A percentile compares a stretch with the other conserved stretches of the same genome.
These are phyloP conservation scores for Lasioglossum figueresi DNA, from an alignment of 2,888 invertebrate genomes.

Conservation along the genomic window DNA sequence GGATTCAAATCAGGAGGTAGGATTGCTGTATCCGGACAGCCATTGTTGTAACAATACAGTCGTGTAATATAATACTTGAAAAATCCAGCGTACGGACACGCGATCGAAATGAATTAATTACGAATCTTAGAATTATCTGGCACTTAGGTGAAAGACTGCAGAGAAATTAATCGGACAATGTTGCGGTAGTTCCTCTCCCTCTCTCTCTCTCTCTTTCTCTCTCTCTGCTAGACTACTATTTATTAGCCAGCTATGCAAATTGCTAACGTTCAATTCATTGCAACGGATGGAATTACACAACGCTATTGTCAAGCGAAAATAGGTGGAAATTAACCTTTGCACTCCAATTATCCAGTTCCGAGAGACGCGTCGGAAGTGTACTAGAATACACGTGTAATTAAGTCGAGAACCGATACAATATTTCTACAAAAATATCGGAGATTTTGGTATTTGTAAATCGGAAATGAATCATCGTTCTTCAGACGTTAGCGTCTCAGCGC, in stretches of 20 bases:
- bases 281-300: not conserved
- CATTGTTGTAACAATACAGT: not conserved
- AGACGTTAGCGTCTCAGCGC: too few relatives aligned
- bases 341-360: not conserved
- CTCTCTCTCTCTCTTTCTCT: not conserved
- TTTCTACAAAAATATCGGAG: not conserved
- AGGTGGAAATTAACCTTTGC: not conserved
- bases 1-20: not conserved
- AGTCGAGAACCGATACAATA: not conserved
- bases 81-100: constrained; percentile 14
- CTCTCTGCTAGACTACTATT: not conserved
- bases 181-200: not conserved
- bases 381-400: not conserved
- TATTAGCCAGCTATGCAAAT: not conserved
- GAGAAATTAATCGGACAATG: constrained; percentile 19
- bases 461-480: too few relatives aligned
- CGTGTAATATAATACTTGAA: not conserved
- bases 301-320: not conserved
- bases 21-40: not conserved
- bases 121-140: constrained; percentile 29
- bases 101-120: constrained; percentile 13
- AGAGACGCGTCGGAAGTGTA: not conserved
- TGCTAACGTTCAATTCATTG: not conserved
- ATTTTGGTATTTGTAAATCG: not conserved
- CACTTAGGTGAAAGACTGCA: constrained; percentile 33